phyloP scores from a whole-genome alignment of 2,113 vertebrate species.

The Menidia beryllina region DNA sequence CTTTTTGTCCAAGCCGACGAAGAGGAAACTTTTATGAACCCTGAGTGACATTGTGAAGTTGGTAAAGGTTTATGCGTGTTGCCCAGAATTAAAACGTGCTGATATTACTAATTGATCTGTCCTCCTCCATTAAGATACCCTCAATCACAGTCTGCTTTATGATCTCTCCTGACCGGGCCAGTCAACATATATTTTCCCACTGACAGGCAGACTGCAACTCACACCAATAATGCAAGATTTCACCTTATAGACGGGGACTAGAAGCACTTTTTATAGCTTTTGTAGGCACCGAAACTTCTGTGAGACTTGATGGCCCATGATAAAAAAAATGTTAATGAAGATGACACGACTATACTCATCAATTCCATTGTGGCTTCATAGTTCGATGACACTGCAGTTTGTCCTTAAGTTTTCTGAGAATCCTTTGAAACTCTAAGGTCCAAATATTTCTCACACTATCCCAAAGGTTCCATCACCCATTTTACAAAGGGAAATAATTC shows the following conservation, averaged over 20 bases:
- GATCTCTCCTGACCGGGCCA: constrained; percentile 64
- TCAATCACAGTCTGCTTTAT: constrained; percentile 76
- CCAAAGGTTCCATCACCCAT: background rate
- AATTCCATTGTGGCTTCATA: constrained; percentile 38
- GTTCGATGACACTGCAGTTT: constrained; percentile 29
- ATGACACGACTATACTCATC: constrained; percentile 54
- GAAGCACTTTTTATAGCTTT: constrained; percentile 63
- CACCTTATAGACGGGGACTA: constrained; percentile 64
- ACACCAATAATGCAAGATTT: constrained; percentile 61
- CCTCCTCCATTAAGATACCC: constrained; percentile 78
- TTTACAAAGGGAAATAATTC: constrained; percentile 48
- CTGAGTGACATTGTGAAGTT: constrained; percentile 84
- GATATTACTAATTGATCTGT: constrained; percentile 84
- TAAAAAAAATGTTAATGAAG: constrained; percentile 73
- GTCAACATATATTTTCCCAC: constrained; percentile 57
- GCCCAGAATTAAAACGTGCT: constrained; percentile 79
- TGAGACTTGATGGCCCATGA: constrained; percentile 48
- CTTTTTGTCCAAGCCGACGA: constrained; percentile 69
- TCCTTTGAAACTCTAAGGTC: constrained; percentile 16
- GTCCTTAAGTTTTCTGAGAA: constrained; percentile 20
- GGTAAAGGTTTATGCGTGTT: constrained; percentile 80
- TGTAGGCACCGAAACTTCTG: constrained; percentile 28
- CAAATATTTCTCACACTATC: background rate
- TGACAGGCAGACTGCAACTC: constrained; percentile 65
- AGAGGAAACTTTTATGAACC: constrained; percentile 81